A percentile compares a stretch with the other conserved stretches of the same genome.
Conservation (phyloP, 2,888 invertebrate genomes). For the Siphlonurus alternatus region DNA sequence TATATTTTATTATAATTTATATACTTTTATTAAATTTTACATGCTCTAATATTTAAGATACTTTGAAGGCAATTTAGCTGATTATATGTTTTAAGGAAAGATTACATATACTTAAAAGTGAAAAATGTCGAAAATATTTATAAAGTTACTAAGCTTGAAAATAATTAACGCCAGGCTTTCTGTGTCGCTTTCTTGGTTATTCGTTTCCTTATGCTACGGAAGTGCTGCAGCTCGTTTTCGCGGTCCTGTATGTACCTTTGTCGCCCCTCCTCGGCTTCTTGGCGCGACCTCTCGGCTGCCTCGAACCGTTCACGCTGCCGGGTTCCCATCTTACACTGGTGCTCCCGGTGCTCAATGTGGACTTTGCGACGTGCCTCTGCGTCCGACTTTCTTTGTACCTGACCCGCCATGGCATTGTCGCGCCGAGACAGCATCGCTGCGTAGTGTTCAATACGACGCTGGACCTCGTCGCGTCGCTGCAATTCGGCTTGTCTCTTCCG, state of each 20-base stretch:
- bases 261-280: neutral
- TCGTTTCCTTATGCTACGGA: neutral
- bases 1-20: too few species aligned
- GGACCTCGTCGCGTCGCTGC: neutral
- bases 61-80: too few species aligned
- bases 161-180: neutral
- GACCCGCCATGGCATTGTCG: too few species aligned
- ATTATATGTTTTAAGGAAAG: too few species aligned
- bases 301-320: neutral
- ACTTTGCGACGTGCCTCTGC: neutral
- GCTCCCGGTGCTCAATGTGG: neutral
- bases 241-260: neutral
- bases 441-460: neutral
- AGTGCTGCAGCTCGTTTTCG: neutral
- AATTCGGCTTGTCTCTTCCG: neutral
- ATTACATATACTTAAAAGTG: too few species aligned
- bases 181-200: neutral
- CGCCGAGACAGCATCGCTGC: neutral
- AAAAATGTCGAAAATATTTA: too few species aligned
- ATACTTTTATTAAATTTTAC: too few species aligned
- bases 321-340: neutral
- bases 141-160: too few species aligned
- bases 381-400: neutral
- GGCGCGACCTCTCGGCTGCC: neutral
- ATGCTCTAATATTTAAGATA: too few species aligned